Evolutionary conservation across 2,113 vertebrate species (phyloP), one percentile per base, ranked within the genome.

Genomic region (Pedionomus torquatus): DNA sequence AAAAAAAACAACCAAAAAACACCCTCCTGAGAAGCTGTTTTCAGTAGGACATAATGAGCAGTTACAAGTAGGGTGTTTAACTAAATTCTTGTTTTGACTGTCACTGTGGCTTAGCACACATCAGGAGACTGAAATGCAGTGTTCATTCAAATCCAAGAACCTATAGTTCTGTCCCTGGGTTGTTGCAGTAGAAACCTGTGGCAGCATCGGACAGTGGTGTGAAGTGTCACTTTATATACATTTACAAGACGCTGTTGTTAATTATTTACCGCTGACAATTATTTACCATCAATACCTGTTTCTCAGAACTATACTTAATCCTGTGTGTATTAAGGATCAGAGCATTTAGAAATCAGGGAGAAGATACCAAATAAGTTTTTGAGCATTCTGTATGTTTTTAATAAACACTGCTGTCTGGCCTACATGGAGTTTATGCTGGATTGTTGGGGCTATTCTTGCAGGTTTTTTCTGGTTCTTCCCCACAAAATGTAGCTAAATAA

Each of bases 1-100:
- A 72, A 60, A 90, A 44, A 64, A 33, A 52, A 14, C 13, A 16
- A 25, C 2, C 49, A 14, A 52, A 44, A 41, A 41, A 10, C 41
- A 46, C 18, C 51, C 51, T 55, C 41, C n/a, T 0, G 1, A 75
- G 87, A 74, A 77, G 66, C 78, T 83, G 52, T 91, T 90, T 81
- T 90, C 86, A 48, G 74, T 54, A 46, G 49, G 57, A n/a, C 35
- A n/a, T n/a, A 58, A 61, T 12, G 37, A 95, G 68, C 77, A 31
- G 77, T 92, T 93, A 78, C 37, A 46, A 82, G 81, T 19, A 57
- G 48, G 48, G 46, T 11, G 3, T 65, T 91, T 68, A 94, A 90
- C 79, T 78, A 9, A 83, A 71, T 61, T 74, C 81, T 65, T 95
- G 81, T 68, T 94, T 83, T 88, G 95, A 48, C 74, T 96, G 54